Evolutionary conservation across 2,797 vertebrate species (phyloP), one percentile per base, ranked within the genome.

Genomic region (Scomberomorus guttatus): DNA sequence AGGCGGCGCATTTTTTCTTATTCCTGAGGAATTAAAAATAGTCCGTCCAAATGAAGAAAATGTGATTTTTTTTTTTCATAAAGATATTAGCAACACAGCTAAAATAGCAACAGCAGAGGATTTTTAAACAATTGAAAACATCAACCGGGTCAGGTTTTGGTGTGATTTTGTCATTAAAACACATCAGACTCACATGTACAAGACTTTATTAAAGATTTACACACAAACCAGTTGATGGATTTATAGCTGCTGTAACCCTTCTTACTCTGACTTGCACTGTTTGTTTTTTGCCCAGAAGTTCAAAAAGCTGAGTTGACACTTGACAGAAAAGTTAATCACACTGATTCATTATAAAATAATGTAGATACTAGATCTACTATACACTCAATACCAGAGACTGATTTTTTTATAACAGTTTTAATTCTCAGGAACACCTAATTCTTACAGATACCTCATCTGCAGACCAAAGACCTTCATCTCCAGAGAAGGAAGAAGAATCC

Each of bases 391-490:
- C 20, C 24, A 8, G 44, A 15, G 22, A 48, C 13, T 2, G 1
- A 17, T 29, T 12, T 13, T 13, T 25, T 29, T 14, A 46, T 7
- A 56, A 50, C 29, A 37, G n/a, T 13, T 54, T 25, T 24, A 54
- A 25, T 12, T 24, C 22, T 4, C 10, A 29, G 44, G 15, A 29
- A 4, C 11, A 15, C 29, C 54, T 27, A 32, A 27, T 37, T 61
- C 4, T 46, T 17, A 11, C 81, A 94, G 93, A 89, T 77, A 42
- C 66, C 42, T 85, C 81, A 25, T 83, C 81, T 29, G n/a, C 77
- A 57, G 73, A 81, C 66, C 90, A 86, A 79, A 86, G 46, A 60
- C 25, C 84, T 70, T 61, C 80, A 37, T 81, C 85, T 67, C 76
- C 77, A 72, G 81, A 86, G 70, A 79, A 29, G 17, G 50, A 63